Percentiles rank a stretch among this genome's conserved stretches.
These are phyloP conservation scores for Agrochola macilenta DNA, from an alignment of 2,888 invertebrate genomes.

Conservation along the genomic window DNA sequence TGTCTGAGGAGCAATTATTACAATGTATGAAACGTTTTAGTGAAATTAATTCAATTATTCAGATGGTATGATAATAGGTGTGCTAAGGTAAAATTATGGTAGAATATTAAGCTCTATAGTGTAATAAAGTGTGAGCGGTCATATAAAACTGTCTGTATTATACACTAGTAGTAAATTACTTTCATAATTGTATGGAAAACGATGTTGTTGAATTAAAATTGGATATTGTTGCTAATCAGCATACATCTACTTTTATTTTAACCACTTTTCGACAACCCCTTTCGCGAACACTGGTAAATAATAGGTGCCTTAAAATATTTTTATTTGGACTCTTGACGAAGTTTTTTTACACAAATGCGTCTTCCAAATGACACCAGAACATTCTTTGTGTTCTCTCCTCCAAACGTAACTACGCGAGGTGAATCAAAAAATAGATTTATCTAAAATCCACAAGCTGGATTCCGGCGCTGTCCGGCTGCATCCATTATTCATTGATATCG, in stretches of 20 bases:
- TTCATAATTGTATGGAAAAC: conserved; percentile 43
- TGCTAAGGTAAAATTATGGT: conserved; percentile 48
- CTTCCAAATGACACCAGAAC: not conserved
- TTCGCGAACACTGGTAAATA: not conserved
- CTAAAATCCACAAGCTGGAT: conserved; percentile 72
- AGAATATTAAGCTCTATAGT: conserved; percentile 45
- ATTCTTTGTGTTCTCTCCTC: not conserved
- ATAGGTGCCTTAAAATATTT: not conserved
- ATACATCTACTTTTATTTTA: not conserved
- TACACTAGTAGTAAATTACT: conserved; percentile 47
- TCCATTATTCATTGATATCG: conserved; percentile 79
- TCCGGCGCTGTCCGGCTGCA: conserved; percentile 63
- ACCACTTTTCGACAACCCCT: not conserved
- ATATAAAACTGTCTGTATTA: conserved; percentile 41
- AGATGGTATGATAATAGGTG: conserved; percentile 56
- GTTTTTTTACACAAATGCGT: not conserved
- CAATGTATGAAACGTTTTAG: conserved; percentile 63
- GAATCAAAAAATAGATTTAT: conserved; percentile 63
- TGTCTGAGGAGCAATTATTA: conserved; percentile 49
- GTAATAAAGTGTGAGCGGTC: conserved; percentile 47
- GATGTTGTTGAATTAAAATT: conserved; percentile 1
- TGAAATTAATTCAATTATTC: conserved; percentile 63
- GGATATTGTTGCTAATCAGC: conserved; percentile 11
- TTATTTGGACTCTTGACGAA: not conserved
- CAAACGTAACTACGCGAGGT: not conserved